A percentile compares a stretch with the other conserved stretches of the same genome.
Evolutionary conservation across 2,888 invertebrate species (phyloP).

Genomic region (Eupelmus urozonus): DNA sequence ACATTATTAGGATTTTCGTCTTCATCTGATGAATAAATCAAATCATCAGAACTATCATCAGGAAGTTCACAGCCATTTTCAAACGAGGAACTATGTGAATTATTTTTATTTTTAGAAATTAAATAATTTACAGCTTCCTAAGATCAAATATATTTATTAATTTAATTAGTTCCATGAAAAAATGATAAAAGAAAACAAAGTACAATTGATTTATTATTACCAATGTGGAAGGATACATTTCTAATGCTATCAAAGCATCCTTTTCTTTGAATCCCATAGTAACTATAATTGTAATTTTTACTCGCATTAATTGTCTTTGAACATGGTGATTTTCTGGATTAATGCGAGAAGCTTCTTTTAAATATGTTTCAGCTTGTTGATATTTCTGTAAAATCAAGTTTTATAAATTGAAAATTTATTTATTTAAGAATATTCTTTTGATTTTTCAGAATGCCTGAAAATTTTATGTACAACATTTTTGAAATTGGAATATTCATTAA

Average conservation of each 20-base stretch:
- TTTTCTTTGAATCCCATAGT: conserved; percentile 63
- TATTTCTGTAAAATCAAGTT: conserved; percentile 59
- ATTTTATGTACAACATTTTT: too few species aligned
- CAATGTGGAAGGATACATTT: conserved; percentile 47
- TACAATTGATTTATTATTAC: conserved; percentile 50
- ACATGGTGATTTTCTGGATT: conserved; percentile 59
- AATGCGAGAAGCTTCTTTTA: conserved; percentile 60
- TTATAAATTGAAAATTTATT: too few species aligned
- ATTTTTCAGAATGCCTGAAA: too few species aligned
- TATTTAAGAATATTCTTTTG: too few species aligned
- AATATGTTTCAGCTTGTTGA: conserved; percentile 61
- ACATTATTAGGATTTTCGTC: conserved; percentile 61
- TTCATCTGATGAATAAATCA: conserved; percentile 63
- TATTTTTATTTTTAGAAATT: background rate
- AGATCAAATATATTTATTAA: background rate
- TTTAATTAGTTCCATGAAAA: background rate
- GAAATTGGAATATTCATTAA: too few species aligned
- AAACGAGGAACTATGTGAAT: background rate
- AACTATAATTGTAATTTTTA: conserved; percentile 61
- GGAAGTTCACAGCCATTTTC: conserved; percentile 19
- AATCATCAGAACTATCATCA: conserved; percentile 34
- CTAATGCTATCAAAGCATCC: conserved; percentile 58
- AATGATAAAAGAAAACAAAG: background rate
- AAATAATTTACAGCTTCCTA: conserved; percentile 44
- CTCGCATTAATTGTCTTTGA: conserved; percentile 61